Conservation (phyloP, 2,113 vertebrate species). For the human region DNA sequence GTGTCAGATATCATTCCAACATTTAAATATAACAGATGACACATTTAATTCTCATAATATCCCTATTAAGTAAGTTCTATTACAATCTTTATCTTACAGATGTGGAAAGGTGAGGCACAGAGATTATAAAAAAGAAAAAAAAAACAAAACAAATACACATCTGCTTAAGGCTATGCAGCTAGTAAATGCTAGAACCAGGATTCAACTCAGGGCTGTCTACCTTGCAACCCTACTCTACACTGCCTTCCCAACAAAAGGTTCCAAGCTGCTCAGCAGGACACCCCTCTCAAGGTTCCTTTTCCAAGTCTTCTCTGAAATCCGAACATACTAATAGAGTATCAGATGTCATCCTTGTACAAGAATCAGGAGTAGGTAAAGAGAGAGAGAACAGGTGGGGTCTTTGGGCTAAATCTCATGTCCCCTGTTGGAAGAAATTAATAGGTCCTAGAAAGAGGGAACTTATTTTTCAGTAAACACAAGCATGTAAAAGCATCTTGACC, state of each 20-base stretch:
- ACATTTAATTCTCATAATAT: not conserved
- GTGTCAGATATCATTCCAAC: not conserved
- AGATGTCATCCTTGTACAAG: not conserved
- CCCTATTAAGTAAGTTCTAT: not conserved
- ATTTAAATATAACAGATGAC: not conserved
- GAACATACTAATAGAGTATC: not conserved
- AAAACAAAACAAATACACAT: not conserved
- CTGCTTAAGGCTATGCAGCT: not conserved
- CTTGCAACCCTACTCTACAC: not conserved
- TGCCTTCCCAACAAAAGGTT: not conserved
- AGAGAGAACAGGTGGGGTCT: not conserved
- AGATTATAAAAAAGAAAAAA: not conserved
- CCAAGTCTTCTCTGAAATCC: not conserved
- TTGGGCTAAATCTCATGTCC: not conserved
- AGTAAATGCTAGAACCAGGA: not conserved
- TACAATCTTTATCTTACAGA: not conserved
- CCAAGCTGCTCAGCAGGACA: not conserved
- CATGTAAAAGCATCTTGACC: constrained; percentile 48
- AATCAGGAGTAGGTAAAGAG: not conserved
- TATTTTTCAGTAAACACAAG: constrained; percentile 67
- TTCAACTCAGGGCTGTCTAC: not conserved
- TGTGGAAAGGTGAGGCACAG: not conserved
- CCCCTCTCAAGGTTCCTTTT: not conserved
- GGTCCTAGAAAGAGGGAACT: not conserved
- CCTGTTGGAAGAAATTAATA: constrained; percentile 33